phyloP scores from a whole-genome alignment of 1,140 invertebrate genomes.

The Drosophila bipectinata region DNA sequence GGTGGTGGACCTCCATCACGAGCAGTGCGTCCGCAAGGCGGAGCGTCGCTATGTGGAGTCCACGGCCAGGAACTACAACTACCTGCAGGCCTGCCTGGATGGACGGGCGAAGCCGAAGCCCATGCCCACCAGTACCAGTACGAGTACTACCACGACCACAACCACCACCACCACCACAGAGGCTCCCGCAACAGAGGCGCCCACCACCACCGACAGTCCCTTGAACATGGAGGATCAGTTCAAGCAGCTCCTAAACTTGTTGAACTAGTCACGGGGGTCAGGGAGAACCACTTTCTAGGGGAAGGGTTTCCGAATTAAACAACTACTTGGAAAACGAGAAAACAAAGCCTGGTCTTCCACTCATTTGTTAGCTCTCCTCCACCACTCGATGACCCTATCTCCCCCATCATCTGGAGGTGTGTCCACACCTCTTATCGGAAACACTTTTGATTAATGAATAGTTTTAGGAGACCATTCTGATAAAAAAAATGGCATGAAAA shows the following conservation, averaged over 20 bases:
- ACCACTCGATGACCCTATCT: neutral
- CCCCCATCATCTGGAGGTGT: neutral
- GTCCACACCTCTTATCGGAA: conserved; percentile 31
- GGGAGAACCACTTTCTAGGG: no score
- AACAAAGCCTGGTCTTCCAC: no score
- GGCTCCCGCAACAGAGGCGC: conserved; percentile 49
- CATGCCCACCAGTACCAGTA: conserved; percentile 23
- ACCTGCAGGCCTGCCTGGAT: conserved; percentile 71
- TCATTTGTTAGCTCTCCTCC: no score
- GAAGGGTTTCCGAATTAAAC: no score
- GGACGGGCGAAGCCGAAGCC: conserved; percentile 54
- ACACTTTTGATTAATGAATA: conserved; percentile 28
- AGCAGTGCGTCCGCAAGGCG: conserved; percentile 58
- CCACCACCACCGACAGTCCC: conserved; percentile 46
- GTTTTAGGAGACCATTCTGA: no score
- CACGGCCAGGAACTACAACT: conserved; percentile 69
- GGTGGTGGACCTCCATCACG: conserved; percentile 63
- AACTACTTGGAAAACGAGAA: no score
- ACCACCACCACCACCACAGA: conserved; percentile 54
- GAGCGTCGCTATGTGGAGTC: conserved; percentile 66
- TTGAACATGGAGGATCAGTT: conserved; percentile 67
- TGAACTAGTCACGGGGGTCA: conserved; percentile 50
- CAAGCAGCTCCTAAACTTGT: conserved; percentile 69
- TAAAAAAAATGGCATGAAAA: no score
- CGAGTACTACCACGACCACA: conserved; percentile 30